Base-by-base conservation (phyloP, 2,113 vertebrate genomes). In the Balaeniceps rex region DNA sequence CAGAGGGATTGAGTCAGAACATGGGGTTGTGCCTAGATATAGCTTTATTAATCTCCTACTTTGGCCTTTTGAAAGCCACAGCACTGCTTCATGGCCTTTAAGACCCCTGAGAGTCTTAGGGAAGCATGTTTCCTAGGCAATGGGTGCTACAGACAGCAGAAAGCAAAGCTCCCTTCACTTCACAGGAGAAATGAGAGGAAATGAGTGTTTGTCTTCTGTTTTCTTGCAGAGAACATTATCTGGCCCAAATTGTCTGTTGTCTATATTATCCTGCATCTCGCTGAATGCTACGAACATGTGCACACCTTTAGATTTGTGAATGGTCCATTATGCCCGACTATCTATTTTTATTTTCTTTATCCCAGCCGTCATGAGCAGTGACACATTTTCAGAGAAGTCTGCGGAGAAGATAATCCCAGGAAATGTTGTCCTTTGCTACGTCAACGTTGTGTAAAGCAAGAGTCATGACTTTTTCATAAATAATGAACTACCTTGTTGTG, bases 21-120 rank as follows among this genome's bases (percentile, higher is more conserved):
- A 51, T 2, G 61, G 5, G 10, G 9, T 16, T 76, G 8, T 69
- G 28, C 16, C 38, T 58, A 18, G 18, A 5, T 88, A 29, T 9
- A 68, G 5, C 14, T 68, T 6, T n/a, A 68, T 75, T 40, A 49
- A 57, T 49, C 12, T 44, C 38, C 47, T 51, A n/a, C 12, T 78
- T 66, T 26, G 34, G 28, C 6, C 2, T 65, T 68, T 68, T 83
- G 63, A 94, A 94, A 68, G 18, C 12, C 33, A 69, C 10, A 42
- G 6, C 0, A 0, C 29, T 60, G 25, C 40, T n/a, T 46, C 22
- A 24, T 51, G 47, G 9, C 14, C n/a, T 70, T 79, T 54, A 75
- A 63, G 51, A 57, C 8, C 38, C 5, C 7, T 16, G 36, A 79
- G 22, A 24, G 8, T 24, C 28, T 90, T 44, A 79, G 65, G 66